A percentile compares a stretch with the other conserved stretches of the same genome.
These are phyloP conservation scores for Argyra leucocephala DNA, from an alignment of 2,888 invertebrate genomes.

Conservation along the genomic window DNA sequence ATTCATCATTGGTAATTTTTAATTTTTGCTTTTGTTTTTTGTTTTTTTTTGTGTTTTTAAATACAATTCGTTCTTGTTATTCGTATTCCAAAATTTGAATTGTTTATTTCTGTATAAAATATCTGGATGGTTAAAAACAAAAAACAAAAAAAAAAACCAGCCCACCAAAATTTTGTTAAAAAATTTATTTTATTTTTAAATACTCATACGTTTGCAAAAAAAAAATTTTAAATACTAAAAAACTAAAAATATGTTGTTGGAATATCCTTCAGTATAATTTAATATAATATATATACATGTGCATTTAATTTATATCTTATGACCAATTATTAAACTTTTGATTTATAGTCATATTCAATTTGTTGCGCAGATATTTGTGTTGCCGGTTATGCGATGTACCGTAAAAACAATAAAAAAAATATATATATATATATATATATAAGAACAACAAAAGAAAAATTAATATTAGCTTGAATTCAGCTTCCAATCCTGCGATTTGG, in stretches of 20 bases:
- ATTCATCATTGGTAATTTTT: background rate
- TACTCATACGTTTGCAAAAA: background rate
- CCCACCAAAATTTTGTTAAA: too few relatives aligned
- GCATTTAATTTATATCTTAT: background rate
- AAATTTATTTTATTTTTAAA: too few relatives aligned
- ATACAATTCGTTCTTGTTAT: background rate
- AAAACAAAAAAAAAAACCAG: background rate
- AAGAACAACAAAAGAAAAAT: background rate
- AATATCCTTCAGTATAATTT: background rate
- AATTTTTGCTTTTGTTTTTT: background rate
- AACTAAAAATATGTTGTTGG: background rate
- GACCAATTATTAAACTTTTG: background rate
- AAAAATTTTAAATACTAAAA: background rate
- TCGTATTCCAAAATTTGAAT: background rate
- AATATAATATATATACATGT: background rate
- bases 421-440: too few relatives aligned
- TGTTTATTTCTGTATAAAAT: background rate
- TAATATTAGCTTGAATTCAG: background rate
- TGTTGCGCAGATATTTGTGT: background rate
- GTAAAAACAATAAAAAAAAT: background rate
- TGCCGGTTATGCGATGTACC: background rate
- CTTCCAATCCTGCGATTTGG: background rate
- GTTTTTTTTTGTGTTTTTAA: background rate
- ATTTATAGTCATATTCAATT: slow-evolving; percentile 6
- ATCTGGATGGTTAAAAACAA: background rate